Evolutionary conservation across 2,797 vertebrate species (phyloP), one percentile per base, ranked within the genome.

Genomic region (Percopsis omiscomaycus): DNA sequence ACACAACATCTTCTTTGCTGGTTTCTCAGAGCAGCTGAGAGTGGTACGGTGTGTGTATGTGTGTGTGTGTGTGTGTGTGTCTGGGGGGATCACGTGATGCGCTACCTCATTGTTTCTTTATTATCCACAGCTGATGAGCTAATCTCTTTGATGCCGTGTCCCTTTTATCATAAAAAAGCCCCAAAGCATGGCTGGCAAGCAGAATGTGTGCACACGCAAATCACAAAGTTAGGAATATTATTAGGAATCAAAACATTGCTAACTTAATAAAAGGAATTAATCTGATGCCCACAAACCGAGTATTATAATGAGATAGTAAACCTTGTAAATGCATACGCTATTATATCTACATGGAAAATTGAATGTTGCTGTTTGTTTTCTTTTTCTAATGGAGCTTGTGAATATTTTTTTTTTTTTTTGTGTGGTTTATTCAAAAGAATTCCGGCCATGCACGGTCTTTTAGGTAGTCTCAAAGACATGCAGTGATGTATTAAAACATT

Each of bases 121-220:
- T 88, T 80, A 87, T 86, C 84, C 72, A 66, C 74, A 82, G 75
- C 77, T 82, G 88, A 89, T 85, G 80, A 88, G 77, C 82, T 89
- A 80, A 91, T 88, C 83, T 88, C 82, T 90, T 88, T 91, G 84
- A 91, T 88, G 78, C 81, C 74, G 68, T 84, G 86, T 86, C 81
- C 68, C 69, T 89, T 90, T 90, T 65, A 89, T 90, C 87, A 86
- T 74, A 69, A 79, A 86, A 42, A 88, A 49, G 61, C 63, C 68
- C 68, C 49, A 73, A 64, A 77, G 75, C 84, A 71, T 74, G 48
- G 56, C 71, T 77, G 71, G 71, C 74, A 74, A 67, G 71, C 48
- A 78, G 78, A 88, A 77, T 69, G 75, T 59, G 85, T 57, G 65
- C 59, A 62, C 66, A 56, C 71, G 68, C 78, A 86, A 63, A 82